These are phyloP conservation scores for Amphimedon queenslandica DNA, from an alignment of 37 sponge, comb jelly and placozoan genomes.

Conservation along the genomic window DNA sequence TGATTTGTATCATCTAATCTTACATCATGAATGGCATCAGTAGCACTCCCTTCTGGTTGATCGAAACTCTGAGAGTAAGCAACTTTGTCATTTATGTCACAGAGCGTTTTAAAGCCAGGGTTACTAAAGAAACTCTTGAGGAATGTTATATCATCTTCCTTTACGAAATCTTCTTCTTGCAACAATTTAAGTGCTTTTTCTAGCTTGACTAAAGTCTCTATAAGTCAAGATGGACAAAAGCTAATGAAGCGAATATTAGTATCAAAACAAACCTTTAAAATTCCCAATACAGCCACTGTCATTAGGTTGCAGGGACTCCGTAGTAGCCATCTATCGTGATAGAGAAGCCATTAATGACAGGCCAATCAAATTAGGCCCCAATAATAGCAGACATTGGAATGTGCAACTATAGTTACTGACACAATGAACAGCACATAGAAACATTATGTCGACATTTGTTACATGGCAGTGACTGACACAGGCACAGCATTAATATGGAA, in stretches of 20 bases:
- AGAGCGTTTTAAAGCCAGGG: slow-evolving; percentile 15
- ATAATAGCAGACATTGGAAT: too few species aligned
- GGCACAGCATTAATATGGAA: too few species aligned
- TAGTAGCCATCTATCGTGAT: not conserved
- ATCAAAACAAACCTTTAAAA: not conserved
- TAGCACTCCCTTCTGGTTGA: slow-evolving; percentile 45
- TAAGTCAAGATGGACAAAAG: not conserved
- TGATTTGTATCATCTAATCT: too few species aligned
- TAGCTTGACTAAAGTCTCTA: slow-evolving; percentile 30
- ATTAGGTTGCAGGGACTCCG: not conserved
- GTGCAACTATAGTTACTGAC: too few species aligned
- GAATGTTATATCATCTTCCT: slow-evolving; percentile 49
- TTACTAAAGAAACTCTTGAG: slow-evolving; percentile 12
- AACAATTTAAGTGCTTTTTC: slow-evolving; percentile 20
- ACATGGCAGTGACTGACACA: too few species aligned
- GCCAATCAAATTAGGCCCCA: too few species aligned
- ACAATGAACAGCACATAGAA: too few species aligned
- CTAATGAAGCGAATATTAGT: not conserved
- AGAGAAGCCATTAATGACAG: too few species aligned
- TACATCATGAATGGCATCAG: slow-evolving; percentile 8
- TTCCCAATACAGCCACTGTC: not conserved
- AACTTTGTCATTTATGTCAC: slow-evolving; percentile 48
- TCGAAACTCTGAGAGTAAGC: slow-evolving; percentile 52
- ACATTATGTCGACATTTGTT: too few species aligned
- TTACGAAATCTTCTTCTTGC: slow-evolving; percentile 19